Evolutionary conservation across 2,888 invertebrate genomes (phyloP).

Genomic region (Oscheius onirici): DNA sequence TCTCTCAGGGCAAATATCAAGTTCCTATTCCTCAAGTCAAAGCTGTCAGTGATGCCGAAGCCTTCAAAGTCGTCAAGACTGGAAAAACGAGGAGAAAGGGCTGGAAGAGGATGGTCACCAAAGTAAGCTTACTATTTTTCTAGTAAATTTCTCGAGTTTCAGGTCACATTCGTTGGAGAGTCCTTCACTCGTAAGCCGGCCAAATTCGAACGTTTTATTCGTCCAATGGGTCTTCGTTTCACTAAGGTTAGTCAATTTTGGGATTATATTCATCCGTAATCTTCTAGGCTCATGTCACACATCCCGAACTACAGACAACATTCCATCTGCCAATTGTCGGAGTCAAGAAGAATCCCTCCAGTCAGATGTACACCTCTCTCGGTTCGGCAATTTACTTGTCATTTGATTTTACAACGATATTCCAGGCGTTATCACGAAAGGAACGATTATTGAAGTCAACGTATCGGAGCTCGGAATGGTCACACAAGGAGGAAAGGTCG

Average conservation of each 20-base stretch:
- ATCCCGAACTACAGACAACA: constrained; percentile 97
- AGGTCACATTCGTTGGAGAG: constrained; percentile 86
- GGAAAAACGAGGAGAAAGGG: constrained; percentile 79
- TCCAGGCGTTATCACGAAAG: constrained; percentile 88
- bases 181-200: constrained; percentile 98
- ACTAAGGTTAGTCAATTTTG: constrained; percentile 57
- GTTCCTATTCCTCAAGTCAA: constrained; percentile 98
- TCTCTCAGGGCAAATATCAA: constrained; percentile 89
- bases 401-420: neutral
- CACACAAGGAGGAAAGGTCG: constrained; percentile 94
- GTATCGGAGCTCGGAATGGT: constrained; percentile 97
- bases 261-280: too few relatives aligned
- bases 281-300: constrained; percentile 92
- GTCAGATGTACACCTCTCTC: constrained; percentile 92
- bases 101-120: constrained; percentile 99
- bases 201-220: constrained; percentile 96
- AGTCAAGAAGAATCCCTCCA: constrained; percentile 98
- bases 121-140: constrained; percentile 82
- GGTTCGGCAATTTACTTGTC: constrained; percentile 81
- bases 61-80: constrained; percentile 80
- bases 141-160: neutral
- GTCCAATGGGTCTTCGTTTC: constrained; percentile 83
- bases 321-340: constrained; percentile 96
- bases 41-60: constrained; percentile 95
- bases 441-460: constrained; percentile 78